phyloP scores from a whole-genome alignment of 2,888 invertebrate genomes.

The Heliothis peltigera region DNA sequence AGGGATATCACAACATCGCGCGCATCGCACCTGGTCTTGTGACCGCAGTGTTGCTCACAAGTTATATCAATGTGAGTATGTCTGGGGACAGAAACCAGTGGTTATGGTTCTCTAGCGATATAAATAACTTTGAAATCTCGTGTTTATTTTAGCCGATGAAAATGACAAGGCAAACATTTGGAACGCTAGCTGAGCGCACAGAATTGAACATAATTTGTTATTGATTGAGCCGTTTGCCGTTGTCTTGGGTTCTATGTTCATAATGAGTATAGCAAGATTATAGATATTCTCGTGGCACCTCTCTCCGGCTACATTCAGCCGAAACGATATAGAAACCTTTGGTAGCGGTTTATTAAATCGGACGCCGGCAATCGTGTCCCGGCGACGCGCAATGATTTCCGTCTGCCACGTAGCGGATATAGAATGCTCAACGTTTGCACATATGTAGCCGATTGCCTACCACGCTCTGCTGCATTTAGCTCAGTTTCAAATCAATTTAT shows the following conservation, averaged over 20 bases:
- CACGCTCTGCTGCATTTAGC: conserved; percentile 52
- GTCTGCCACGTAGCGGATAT: conserved; percentile 64
- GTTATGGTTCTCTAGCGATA: no score
- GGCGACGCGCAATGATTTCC: conserved; percentile 59
- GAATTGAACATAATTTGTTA: conserved; percentile 13
- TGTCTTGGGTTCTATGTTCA: background rate
- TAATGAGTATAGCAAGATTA: no score
- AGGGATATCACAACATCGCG: no score
- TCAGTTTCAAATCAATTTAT: no score
- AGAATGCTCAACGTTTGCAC: conserved; percentile 58
- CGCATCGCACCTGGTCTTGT: no score
- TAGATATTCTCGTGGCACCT: background rate
- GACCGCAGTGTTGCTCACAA: no score
- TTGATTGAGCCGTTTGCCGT: conserved; percentile 29
- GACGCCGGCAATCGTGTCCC: conserved; percentile 58
- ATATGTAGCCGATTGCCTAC: conserved; percentile 59
- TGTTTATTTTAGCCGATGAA: background rate
- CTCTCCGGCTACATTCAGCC: conserved; percentile 35
- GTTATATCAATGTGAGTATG: no score
- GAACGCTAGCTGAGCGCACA: conserved; percentile 4
- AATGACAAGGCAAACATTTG: conserved; percentile 2
- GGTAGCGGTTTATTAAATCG: conserved; percentile 42
- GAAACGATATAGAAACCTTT: conserved; percentile 43
- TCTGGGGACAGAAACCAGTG: no score
- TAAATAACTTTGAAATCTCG: no score